These are phyloP conservation scores for Aelia acuminata DNA, from an alignment of 2,888 invertebrate genomes.

Conservation along the genomic window DNA sequence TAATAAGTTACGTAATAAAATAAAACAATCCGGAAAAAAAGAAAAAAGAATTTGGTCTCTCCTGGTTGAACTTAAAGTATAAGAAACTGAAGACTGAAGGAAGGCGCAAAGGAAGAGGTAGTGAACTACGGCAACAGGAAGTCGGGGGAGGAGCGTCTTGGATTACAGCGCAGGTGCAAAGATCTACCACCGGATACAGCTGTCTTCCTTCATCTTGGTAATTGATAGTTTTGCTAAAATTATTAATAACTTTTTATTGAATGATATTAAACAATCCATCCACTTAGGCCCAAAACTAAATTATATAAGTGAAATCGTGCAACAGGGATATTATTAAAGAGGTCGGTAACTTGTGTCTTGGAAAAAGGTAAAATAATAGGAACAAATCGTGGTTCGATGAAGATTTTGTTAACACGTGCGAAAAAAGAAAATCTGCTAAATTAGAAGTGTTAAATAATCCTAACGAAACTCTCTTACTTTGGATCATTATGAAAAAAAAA, in stretches of 20 bases:
- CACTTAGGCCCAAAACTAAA: not conserved
- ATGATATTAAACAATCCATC: not conserved
- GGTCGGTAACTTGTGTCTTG: too few relatives aligned
- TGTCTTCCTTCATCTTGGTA: slow-evolving; percentile 1
- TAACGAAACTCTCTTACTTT: too few relatives aligned
- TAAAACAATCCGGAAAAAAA: too few relatives aligned
- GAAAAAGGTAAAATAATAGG: too few relatives aligned
- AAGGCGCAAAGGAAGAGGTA: not conserved
- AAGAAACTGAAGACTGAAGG: slow-evolving; percentile 23
- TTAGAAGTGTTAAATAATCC: too few relatives aligned
- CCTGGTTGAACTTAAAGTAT: not conserved
- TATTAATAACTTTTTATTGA: not conserved
- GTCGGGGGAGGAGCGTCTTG: slow-evolving; percentile 35
- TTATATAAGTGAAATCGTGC: not conserved
- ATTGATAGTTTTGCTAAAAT: slow-evolving; percentile 21
- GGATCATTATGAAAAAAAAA: too few relatives aligned
- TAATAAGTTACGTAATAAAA: too few relatives aligned
- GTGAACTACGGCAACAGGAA: slow-evolving; percentile 24
- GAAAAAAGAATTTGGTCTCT: not conserved
- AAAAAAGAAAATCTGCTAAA: too few relatives aligned
- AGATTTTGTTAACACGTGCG: too few relatives aligned
- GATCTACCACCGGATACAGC: slow-evolving; percentile 26
- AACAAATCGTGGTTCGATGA: too few relatives aligned
- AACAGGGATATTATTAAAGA: too few relatives aligned
- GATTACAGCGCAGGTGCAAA: slow-evolving; percentile 33